Base-by-base conservation (phyloP, 2,113 vertebrate genomes). In the Toxotes chatareus region DNA sequence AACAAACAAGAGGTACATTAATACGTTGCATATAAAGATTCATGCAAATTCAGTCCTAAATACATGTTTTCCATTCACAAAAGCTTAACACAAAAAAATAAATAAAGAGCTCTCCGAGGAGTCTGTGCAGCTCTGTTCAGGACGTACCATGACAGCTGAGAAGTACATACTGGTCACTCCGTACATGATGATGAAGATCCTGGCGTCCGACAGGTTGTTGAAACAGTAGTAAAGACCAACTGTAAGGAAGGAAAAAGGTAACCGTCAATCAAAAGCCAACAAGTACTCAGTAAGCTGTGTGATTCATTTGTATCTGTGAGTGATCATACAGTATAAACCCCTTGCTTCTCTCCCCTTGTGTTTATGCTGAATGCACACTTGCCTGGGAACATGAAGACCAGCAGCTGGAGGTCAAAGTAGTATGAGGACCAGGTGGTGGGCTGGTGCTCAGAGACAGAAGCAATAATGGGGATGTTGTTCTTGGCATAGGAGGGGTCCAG, bases 81-180 rank as follows among this genome's bases (percentile, higher is more conserved):
- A 34, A 12, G 23, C 16, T 7, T 31, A n/a, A 53, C 34, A 34
- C n/a, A 46, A 74, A 75, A 46, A 36, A 34, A 70, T 32, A 23
- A 38, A 51, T 6, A 0, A 27, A 27, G 27, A 27, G 23, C 63
- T 46, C 57, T 38, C 27, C 16, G 21, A 3, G 11, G 36, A 51
- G 34, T 38, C 8, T 0, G 5, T 16, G 3, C 3, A 2, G 19
- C 27, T 36, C 13, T 49, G 13, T n/a, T 32, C 17, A 34, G 14
- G 38, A 79, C 74, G 2, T 94, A 99, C 98, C 98, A 99, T 99
- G 59, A 99, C 98, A 40, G 98, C 98, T 0, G 98, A 99, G 93
- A 99, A 99, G 93, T 99, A 99, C 98, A 99, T 99, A 96, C 98
- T 99, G 95, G 98, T 99, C 80, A 99, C 98, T 0, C 98, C 98